phyloP scores from a whole-genome alignment of 30 jellyfish, hydroid and myxozoan genomes.

The Aurelia coerulea region DNA sequence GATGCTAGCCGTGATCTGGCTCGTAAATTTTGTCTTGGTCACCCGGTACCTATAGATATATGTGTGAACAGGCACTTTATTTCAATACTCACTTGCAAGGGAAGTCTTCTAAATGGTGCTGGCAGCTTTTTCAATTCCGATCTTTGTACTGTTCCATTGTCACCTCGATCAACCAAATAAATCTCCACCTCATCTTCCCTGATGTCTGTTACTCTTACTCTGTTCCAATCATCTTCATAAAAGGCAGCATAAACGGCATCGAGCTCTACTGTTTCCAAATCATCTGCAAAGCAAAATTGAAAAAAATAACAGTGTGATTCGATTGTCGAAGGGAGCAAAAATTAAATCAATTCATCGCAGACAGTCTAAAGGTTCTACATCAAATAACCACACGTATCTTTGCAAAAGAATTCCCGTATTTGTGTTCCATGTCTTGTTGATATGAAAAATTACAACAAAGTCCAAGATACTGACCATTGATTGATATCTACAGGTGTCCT shows the following conservation, averaged over 20 bases:
- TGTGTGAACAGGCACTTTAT: no score
- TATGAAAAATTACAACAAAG: no score
- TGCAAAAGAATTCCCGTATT: no score
- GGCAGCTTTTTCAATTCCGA: constrained; percentile 72
- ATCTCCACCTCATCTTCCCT: constrained; percentile 59
- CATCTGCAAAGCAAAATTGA: constrained; percentile 4
- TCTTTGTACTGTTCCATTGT: constrained; percentile 32
- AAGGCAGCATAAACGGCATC: constrained; percentile 79
- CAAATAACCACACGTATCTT: no score
- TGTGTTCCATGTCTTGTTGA: no score
- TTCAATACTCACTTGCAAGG: constrained; percentile 66
- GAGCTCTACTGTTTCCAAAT: constrained; percentile 9
- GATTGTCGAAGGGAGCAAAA: neutral
- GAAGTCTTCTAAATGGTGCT: constrained; percentile 58
- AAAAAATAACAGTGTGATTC: neutral
- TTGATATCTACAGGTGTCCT: no score
- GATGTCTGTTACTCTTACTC: constrained; percentile 64
- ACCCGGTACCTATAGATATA: no score
- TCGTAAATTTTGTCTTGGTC: no score
- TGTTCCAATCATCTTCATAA: constrained; percentile 78
- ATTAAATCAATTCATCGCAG: no score
- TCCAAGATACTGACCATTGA: no score
- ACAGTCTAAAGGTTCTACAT: no score
- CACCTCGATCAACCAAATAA: constrained; percentile 83
- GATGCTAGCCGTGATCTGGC: no score